phyloP scores from a whole-genome alignment of 2,888 invertebrate genomes.

The Lomographa bimaculata region DNA sequence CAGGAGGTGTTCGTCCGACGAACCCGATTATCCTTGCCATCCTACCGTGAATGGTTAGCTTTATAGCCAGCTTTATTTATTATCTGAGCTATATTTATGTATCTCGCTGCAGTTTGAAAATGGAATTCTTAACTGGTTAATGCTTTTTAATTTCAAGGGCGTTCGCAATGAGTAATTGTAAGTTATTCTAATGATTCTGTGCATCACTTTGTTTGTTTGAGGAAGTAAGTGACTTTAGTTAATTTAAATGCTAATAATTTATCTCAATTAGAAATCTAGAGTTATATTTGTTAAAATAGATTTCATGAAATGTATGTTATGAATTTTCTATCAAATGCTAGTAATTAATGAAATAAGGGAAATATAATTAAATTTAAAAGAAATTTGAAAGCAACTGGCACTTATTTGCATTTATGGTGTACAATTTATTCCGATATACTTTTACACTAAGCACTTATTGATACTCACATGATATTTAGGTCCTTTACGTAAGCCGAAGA shows the following conservation, averaged over 20 bases:
- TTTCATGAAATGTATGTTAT: too few species aligned
- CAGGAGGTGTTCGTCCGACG: conserved; percentile 29
- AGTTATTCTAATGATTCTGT: conserved; percentile 20
- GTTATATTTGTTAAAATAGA: too few species aligned
- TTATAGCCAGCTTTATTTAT: conserved; percentile 36
- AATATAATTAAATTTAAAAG: too few species aligned
- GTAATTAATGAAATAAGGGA: too few species aligned
- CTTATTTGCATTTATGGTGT: not conserved
- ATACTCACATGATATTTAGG: conserved; percentile 69
- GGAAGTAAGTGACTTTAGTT: conserved; percentile 17
- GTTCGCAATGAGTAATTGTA: conserved; percentile 12
- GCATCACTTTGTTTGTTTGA: conserved; percentile 21
- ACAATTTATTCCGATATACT: conserved; percentile 9
- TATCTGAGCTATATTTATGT: conserved; percentile 34
- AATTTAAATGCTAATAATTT: conserved; percentile 11
- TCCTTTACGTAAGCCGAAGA: conserved; percentile 57
- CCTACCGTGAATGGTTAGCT: conserved; percentile 44
- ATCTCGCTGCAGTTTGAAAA: conserved; percentile 27
- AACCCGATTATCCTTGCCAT: conserved; percentile 39
- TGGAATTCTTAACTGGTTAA: conserved; percentile 18
- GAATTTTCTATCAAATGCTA: too few species aligned
- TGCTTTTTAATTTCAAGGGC: conserved; percentile 25
- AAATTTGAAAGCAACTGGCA: not conserved
- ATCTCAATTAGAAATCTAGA: conserved; percentile 11
- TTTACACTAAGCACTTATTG: conserved; percentile 19